These are phyloP conservation scores for Antheraea mylitta DNA, from an alignment of 1,140 invertebrate species.

Conservation along the genomic window DNA sequence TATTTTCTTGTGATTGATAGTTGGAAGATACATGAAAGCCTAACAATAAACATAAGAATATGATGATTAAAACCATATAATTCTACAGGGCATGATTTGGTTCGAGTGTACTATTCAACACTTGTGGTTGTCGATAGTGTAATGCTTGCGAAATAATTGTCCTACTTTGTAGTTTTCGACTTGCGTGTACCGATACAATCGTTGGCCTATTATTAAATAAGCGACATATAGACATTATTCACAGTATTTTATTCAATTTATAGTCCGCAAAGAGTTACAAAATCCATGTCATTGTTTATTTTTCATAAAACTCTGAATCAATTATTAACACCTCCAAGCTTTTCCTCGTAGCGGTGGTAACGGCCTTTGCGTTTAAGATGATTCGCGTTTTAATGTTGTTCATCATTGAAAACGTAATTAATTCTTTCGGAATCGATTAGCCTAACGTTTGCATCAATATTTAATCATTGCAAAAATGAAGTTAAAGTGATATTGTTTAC, in stretches of 20 bases:
- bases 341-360: background rate
- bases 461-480: constrained; percentile 44
- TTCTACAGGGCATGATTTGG: constrained; percentile 64
- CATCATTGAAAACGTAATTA: background rate
- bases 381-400: background rate
- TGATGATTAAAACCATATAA: constrained; percentile 26
- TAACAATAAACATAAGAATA: background rate
- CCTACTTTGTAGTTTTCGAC: constrained; percentile 75
- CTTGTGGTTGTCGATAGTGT: constrained; percentile 69
- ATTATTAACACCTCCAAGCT: background rate
- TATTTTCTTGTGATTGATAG: too few species aligned
- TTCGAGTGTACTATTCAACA: constrained; percentile 70
- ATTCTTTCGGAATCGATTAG: background rate
- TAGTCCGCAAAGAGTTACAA: too few species aligned
- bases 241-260: constrained; percentile 52
- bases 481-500: constrained; percentile 73
- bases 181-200: constrained; percentile 48
- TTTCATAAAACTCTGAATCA: background rate
- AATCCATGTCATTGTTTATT: too few species aligned
- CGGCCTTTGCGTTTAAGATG: background rate
- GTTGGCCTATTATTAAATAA: too few species aligned
- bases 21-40: background rate
- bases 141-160: constrained; percentile 76
- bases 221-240: constrained; percentile 56
- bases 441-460: background rate